Conservation (phyloP, 2,113 vertebrate genomes). For the Pipa parva region DNA sequence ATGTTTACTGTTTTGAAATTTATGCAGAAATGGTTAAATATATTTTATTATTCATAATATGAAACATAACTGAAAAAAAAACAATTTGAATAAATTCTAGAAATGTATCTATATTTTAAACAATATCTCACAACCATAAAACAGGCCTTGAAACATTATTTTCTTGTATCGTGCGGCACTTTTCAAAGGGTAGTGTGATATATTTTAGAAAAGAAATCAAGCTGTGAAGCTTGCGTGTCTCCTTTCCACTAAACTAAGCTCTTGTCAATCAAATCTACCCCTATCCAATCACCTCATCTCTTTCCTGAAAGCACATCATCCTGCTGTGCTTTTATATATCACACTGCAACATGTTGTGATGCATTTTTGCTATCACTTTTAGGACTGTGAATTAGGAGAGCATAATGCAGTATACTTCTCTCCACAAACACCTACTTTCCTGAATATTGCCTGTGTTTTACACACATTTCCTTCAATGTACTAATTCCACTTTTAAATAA, state of each 20-base stretch:
- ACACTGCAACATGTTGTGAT: slow-evolving; percentile 92
- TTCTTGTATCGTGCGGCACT: slow-evolving; percentile 77
- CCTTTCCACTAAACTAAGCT: slow-evolving; percentile 95
- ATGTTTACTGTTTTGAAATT: no score
- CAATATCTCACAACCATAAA: slow-evolving; percentile 71
- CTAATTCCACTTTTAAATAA: neutral
- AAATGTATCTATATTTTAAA: no score
- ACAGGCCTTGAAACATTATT: slow-evolving; percentile 64
- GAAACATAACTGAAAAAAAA: no score
- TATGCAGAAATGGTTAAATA: no score
- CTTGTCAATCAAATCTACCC: slow-evolving; percentile 89
- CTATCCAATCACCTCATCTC: slow-evolving; percentile 89
- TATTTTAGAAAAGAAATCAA: slow-evolving; percentile 93
- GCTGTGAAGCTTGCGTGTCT: slow-evolving; percentile 94
- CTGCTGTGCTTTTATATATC: slow-evolving; percentile 98
- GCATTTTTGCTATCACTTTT: slow-evolving; percentile 91
- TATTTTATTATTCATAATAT: no score
- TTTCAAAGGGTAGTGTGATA: slow-evolving; percentile 94
- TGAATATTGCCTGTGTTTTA: slow-evolving; percentile 48
- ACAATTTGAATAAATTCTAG: no score
- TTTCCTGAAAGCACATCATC: slow-evolving; percentile 90
- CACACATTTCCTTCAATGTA: slow-evolving; percentile 39
- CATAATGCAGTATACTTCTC: slow-evolving; percentile 60
- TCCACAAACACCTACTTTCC: slow-evolving; percentile 48
- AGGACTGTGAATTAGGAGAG: slow-evolving; percentile 88